Evolutionary conservation across 2,113 vertebrate species (phyloP).

Genomic region (Amblyopsis rosae): DNA sequence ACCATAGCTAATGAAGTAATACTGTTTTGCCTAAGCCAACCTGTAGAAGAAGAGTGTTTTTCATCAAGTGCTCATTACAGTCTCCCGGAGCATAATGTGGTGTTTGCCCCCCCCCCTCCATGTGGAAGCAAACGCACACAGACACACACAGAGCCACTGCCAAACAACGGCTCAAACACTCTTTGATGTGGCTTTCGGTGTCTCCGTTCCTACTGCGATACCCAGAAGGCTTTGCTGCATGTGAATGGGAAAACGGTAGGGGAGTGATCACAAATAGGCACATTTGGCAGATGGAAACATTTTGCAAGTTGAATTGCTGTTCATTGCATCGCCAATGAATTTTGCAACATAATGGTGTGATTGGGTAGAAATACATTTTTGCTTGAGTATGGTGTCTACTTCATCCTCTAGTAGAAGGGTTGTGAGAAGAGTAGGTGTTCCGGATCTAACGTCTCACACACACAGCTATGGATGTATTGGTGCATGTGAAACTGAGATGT

Average conservation of each 20-base stretch:
- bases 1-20: background rate
- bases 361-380: no score
- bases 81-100: slow-evolving; percentile 57
- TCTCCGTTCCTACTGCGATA: slow-evolving; percentile 32
- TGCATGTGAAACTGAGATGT: slow-evolving; percentile 8
- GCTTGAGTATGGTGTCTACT: no score
- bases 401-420: no score
- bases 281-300: no score
- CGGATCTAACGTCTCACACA: background rate
- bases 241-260: slow-evolving; percentile 33
- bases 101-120: slow-evolving; percentile 23
- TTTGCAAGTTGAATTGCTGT: no score
- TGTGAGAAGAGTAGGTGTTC: no score
- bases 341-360: no score
- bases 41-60: slow-evolving; percentile 19
- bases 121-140: slow-evolving; percentile 31
- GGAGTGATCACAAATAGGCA: slow-evolving; percentile 9
- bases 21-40: background rate
- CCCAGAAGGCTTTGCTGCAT: slow-evolving; percentile 18
- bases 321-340: no score
- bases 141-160: slow-evolving; percentile 24
- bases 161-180: slow-evolving; percentile 31
- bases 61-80: slow-evolving; percentile 52
- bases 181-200: slow-evolving; percentile 42
- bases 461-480: slow-evolving; percentile 11